Evolutionary conservation across 2,888 invertebrate genomes (phyloP).

Genomic region (Tupiocoris notatus): DNA sequence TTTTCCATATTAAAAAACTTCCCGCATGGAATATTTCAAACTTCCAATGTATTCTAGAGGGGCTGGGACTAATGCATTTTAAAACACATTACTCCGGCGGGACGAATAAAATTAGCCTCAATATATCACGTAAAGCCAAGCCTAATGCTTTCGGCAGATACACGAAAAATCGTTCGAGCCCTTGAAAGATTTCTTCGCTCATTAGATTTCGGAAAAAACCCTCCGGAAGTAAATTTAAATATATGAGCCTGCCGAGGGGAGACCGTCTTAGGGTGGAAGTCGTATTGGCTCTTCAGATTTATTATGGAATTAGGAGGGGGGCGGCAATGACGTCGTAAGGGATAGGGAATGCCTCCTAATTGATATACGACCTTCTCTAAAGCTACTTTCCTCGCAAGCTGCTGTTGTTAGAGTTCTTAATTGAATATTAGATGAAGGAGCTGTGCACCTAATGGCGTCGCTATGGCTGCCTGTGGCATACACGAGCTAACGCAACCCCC

Average conservation of each 20-base stretch:
- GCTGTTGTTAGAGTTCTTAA: slow-evolving; percentile 7
- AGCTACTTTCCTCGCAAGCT: slow-evolving; percentile 3
- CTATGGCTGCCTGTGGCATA: not conserved
- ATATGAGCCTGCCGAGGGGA: not conserved
- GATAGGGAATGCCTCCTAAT: slow-evolving; percentile 6
- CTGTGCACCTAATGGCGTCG: not conserved
- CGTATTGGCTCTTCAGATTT: slow-evolving; percentile 22
- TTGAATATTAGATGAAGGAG: slow-evolving; percentile 29
- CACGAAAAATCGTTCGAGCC: not conserved
- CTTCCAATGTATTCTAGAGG: no score
- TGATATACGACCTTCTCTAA: slow-evolving; percentile 15
- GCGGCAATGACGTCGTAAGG: slow-evolving; percentile 12
- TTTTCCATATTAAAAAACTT: no score
- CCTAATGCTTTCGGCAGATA: not conserved
- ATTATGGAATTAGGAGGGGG: slow-evolving; percentile 16
- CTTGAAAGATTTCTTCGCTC: not conserved
- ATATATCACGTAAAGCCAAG: not conserved
- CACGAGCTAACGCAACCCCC: no score
- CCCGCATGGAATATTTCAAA: no score
- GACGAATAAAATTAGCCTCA: not conserved
- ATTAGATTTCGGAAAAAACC: not conserved
- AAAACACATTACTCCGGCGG: no score
- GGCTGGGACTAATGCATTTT: no score
- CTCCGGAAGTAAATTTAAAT: slow-evolving; percentile 23
- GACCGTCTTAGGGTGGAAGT: not conserved